These are phyloP conservation scores for Andrena cerasifolii DNA, from an alignment of 1,140 invertebrate species.

Conservation along the genomic window DNA sequence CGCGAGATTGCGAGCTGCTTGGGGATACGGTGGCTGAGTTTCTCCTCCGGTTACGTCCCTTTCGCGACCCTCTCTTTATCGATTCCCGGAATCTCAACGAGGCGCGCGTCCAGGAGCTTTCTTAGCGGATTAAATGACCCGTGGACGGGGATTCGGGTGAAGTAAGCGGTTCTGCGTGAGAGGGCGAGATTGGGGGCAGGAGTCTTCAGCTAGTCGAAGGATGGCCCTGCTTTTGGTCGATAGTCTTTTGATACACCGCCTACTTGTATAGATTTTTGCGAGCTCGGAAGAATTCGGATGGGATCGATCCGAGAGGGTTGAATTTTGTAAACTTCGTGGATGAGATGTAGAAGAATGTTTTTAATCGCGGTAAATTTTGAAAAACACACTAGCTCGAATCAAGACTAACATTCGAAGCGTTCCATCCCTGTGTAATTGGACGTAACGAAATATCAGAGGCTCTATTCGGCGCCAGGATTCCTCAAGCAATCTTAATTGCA, in stretches of 20 bases:
- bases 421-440: neutral
- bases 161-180: conserved; percentile 4
- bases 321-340: neutral
- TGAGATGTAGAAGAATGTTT: neutral
- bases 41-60: neutral
- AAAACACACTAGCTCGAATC: too few species aligned
- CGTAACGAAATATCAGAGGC: neutral
- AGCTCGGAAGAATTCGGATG: too few species aligned
- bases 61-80: conserved; percentile 10
- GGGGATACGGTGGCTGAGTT: conserved; percentile 19
- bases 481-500: conserved; percentile 17
- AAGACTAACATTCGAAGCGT: neutral
- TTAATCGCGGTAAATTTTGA: too few species aligned
- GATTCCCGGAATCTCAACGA: conserved; percentile 20
- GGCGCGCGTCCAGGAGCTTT: neutral
- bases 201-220: neutral
- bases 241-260: too few species aligned
- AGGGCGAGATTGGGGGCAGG: neutral
- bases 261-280: too few species aligned
- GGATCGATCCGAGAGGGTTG: too few species aligned
- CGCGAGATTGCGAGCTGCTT: neutral
- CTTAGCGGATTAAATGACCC: conserved; percentile 7
- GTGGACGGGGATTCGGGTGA: neutral
- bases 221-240: neutral
- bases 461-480: neutral